Conservation (phyloP, 2,888 invertebrate genomes). For the Heliconius charithonia region DNA sequence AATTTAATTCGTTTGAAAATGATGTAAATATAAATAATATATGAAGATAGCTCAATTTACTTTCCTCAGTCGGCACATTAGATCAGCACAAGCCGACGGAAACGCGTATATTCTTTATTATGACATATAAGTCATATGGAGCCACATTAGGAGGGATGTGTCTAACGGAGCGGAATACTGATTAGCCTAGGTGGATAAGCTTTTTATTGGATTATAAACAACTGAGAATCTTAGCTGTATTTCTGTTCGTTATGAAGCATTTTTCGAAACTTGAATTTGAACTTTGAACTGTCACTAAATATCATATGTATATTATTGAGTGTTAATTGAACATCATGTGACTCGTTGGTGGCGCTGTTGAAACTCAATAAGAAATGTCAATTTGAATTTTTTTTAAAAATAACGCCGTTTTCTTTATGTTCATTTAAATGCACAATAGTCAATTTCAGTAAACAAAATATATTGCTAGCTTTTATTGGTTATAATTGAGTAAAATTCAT, state of each 20-base stretch:
- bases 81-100: background rate
- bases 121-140: constrained; percentile 35
- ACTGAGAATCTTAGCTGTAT: constrained; percentile 2
- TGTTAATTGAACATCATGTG: background rate
- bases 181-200: constrained; percentile 32
- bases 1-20: background rate
- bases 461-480: constrained; percentile 8
- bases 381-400: background rate
- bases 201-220: too few relatives aligned
- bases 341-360: background rate
- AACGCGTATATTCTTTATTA: constrained; percentile 32
- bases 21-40: background rate
- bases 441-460: background rate
- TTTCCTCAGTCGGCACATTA: background rate
- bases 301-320: background rate
- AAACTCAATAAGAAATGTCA: background rate
- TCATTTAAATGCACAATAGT: background rate
- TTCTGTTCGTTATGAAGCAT: background rate
- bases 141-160: constrained; percentile 36
- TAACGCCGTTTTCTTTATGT: too few relatives aligned
- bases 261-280: background rate
- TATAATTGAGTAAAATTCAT: background rate
- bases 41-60: background rate
- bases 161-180: constrained; percentile 33
- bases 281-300: background rate